A percentile compares a stretch with the other conserved stretches of the same genome.
phyloP scores from a whole-genome alignment of 2,113 vertebrate species.

The Phaethon lepturus region DNA sequence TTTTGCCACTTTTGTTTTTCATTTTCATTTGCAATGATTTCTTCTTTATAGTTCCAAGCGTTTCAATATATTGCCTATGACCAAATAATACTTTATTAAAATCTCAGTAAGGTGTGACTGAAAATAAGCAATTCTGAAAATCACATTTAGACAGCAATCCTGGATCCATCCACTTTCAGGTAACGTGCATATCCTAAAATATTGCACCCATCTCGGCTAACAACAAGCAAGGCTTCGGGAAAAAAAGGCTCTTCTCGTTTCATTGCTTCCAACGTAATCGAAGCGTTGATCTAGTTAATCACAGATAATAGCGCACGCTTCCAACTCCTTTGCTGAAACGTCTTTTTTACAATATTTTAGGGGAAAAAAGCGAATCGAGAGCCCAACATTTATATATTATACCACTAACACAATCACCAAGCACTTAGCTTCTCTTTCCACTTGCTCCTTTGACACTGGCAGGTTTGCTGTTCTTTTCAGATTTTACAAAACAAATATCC shows the following conservation, averaged over 20 bases:
- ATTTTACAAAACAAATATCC: background rate
- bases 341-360: background rate
- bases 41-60: constrained; percentile 18
- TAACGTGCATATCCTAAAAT: background rate
- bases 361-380: background rate
- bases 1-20: constrained; percentile 71
- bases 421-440: background rate
- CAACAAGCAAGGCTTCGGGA: background rate
- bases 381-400: accelerated
- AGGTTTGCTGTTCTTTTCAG: background rate
- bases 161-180: background rate
- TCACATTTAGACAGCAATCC: background rate
- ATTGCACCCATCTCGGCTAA: accelerated
- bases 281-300: background rate
- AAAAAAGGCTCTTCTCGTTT: background rate
- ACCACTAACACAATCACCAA: accelerated
- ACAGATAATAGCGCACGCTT: background rate
- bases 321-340: background rate
- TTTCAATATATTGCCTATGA: background rate
- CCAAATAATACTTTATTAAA: constrained; percentile 51
- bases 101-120: background rate
- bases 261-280: background rate
- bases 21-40: constrained; percentile 56
- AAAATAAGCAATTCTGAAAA: background rate
- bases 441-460: background rate